Conservation (phyloP, 2,888 invertebrate species). For the Adineta ricciae region DNA sequence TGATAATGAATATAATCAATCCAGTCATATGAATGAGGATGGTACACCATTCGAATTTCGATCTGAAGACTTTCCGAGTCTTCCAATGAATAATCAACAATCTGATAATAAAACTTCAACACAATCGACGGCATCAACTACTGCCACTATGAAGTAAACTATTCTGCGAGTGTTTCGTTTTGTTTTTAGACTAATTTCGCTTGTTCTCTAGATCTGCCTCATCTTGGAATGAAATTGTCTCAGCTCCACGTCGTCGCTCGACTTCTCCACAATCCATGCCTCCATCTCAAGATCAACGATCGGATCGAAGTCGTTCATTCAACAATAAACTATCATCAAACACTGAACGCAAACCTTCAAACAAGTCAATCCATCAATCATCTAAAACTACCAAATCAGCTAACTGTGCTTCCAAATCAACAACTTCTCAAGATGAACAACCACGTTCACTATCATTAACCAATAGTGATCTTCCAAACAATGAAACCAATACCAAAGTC, state of each 20-base stretch:
- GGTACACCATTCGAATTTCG: constrained; percentile 10
- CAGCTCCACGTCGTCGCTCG: not conserved
- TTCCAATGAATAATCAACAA: not conserved
- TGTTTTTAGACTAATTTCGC: too few species aligned
- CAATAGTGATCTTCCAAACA: not conserved
- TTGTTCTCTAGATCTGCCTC: not conserved
- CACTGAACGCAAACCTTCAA: not conserved
- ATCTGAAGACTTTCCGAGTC: constrained; percentile 13
- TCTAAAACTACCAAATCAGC: not conserved
- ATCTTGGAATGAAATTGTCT: constrained; percentile 6
- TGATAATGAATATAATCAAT: not conserved
- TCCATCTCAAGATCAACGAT: constrained; percentile 11
- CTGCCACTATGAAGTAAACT: not conserved
- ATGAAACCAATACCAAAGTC: not conserved
- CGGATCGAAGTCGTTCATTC: not conserved
- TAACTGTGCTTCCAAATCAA: not conserved
- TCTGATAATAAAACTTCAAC: not conserved
- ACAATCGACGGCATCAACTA: not conserved
- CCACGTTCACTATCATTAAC: not conserved
- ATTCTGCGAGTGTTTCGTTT: not conserved
- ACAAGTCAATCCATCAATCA: not conserved
- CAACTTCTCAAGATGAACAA: not conserved
- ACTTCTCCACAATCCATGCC: not conserved
- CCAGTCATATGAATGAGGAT: not conserved
- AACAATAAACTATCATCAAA: not conserved